Evolutionary conservation across 2,888 invertebrate species (phyloP).

Genomic region (Fragum whitleyi): DNA sequence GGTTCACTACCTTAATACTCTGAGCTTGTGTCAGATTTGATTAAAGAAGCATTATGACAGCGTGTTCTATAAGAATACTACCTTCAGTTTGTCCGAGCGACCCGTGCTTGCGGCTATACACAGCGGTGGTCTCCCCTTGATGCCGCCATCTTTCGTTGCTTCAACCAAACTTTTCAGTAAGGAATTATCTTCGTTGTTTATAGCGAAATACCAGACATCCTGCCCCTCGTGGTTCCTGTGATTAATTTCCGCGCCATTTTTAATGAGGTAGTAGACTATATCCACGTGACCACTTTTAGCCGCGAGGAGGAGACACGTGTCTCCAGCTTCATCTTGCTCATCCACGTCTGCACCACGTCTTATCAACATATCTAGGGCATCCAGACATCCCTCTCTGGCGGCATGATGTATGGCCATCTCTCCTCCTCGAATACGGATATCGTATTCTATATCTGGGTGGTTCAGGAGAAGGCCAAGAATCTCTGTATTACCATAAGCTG

Average conservation of each 20-base stretch:
- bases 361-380: conserved; percentile 78
- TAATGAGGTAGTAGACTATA: conserved; percentile 74
- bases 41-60: too few species aligned
- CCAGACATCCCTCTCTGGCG: conserved; percentile 81
- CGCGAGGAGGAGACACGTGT: conserved; percentile 81
- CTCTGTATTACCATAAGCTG: conserved; percentile 79
- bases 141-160: conserved; percentile 31
- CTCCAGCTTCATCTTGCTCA: conserved; percentile 80
- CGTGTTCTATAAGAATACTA: too few species aligned
- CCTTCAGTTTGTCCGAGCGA: conserved; percentile 73
- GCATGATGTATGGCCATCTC: conserved; percentile 84
- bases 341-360: conserved; percentile 80
- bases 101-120: conserved; percentile 71
- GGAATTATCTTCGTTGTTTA: conserved; percentile 73
- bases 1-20: too few species aligned
- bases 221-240: conserved; percentile 79
- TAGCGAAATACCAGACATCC: conserved; percentile 81
- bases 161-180: conserved; percentile 70
- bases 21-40: too few species aligned
- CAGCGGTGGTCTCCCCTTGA: conserved; percentile 69
- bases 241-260: conserved; percentile 71
- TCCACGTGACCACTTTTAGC: conserved; percentile 76
- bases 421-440: conserved; percentile 78
- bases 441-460: conserved; percentile 76
- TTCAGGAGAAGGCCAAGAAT: conserved; percentile 68